phyloP scores from a whole-genome alignment of 1,140 invertebrate genomes.

The Acromyrmex echinatior region DNA sequence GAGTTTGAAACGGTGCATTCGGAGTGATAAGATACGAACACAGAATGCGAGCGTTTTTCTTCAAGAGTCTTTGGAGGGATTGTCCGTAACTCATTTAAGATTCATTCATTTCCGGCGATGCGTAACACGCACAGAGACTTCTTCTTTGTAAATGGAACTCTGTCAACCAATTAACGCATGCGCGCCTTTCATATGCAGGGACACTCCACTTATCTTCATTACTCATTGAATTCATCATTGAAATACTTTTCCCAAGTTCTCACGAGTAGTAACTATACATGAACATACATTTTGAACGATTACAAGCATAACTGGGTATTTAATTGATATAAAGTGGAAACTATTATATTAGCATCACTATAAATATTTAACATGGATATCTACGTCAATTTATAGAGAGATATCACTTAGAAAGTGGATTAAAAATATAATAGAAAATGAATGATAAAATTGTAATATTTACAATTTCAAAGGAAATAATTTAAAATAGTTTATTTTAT shows the following conservation, averaged over 20 bases:
- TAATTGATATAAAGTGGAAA: background rate
- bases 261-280: background rate
- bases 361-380: background rate
- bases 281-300: background rate
- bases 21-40: background rate
- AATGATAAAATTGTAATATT: background rate
- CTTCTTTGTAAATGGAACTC: conserved; percentile 26
- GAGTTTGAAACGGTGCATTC: background rate
- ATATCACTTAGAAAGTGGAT: background rate
- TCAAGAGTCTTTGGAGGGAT: background rate
- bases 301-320: background rate
- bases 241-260: conserved; percentile 17
- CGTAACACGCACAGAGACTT: conserved; percentile 36
- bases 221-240: conserved; percentile 21
- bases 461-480: background rate
- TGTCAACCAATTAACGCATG: conserved; percentile 49
- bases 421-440: background rate
- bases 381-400: background rate
- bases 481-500: background rate
- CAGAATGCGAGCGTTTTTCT: conserved; percentile 19
- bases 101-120: conserved; percentile 38
- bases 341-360: background rate
- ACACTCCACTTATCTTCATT: conserved; percentile 45
- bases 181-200: background rate
- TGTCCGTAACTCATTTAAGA: conserved; percentile 44